Base-by-base conservation (phyloP, 2,888 invertebrate genomes). In the Hermaeophaga mercurialis region DNA sequence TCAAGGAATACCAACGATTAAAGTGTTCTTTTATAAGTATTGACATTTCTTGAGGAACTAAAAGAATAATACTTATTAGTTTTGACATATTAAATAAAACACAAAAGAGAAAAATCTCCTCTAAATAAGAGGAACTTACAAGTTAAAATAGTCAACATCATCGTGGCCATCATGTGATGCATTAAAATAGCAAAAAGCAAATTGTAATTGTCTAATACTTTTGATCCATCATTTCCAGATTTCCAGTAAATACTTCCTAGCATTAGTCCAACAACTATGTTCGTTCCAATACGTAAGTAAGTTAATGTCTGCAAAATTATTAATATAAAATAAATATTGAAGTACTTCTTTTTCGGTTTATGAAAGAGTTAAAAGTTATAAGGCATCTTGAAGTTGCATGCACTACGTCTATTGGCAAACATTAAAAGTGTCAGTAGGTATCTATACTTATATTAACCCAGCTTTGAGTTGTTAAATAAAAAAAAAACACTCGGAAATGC, bases 101-200 rank as follows among this genome's bases (percentile, higher is more conserved):
- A 22, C 6, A 22, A 22, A 22, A 22, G 6, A 22, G 6, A 6
- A 22, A 22, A 3, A 3, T 22, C 22, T 22, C 22, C 6, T 22
- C 22, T n/a, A 14, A 43, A 43, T 14, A 45, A 31, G 6, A 18
- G 3, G 3, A 57, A 82, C 89, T 84, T 79, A 92, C 92, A 92
- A 8, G 91, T 92, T 24, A 93, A 81, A 59, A 92, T 89, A 0
- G 91, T 92, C 14, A 93, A 80, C 92, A 93, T 92, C 91, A 92
- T 92, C 0, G 91, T 89, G 1, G 91, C 88, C 89, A 92, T 91
- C 82, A 91, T 94, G 69, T 94, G 90, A 77, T 96, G 96, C 82
- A 96, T 91, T 56, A 96, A 82, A 67, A 94, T 91, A 24, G 94
- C 90, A 78, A 96, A 96, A 7, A 96, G 80, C 58, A 94, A 84